A percentile compares a stretch with the other conserved stretches of the same genome.
phyloP scores from a whole-genome alignment of 2,888 invertebrate species.

The Anoncus sp. region DNA sequence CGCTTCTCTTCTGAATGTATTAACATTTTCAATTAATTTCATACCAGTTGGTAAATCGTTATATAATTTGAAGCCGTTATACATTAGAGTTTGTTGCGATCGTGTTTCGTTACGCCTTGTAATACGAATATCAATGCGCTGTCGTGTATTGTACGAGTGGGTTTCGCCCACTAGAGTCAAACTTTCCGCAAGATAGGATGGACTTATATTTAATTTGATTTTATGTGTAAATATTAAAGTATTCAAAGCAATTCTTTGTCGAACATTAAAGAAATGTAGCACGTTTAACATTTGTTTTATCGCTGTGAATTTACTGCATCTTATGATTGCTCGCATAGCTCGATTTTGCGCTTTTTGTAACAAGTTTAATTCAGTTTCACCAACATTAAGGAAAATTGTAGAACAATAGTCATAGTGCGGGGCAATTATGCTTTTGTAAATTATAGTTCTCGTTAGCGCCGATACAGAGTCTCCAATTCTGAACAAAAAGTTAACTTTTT shows the following conservation, averaged over 20 bases:
- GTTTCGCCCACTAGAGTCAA: slow-evolving; percentile 39
- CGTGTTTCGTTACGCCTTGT: slow-evolving; percentile 33
- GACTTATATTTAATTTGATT: slow-evolving; percentile 32
- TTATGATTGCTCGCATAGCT: slow-evolving; percentile 5
- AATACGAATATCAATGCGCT: slow-evolving; percentile 35
- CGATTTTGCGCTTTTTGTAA: slow-evolving; percentile 13
- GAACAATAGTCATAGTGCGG: slow-evolving; percentile 59
- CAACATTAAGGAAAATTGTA: slow-evolving; percentile 46
- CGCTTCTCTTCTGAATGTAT: slow-evolving; percentile 31
- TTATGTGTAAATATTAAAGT: slow-evolving; percentile 42
- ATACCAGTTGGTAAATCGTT: slow-evolving; percentile 48
- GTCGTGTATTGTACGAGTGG: slow-evolving; percentile 37
- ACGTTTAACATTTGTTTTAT: slow-evolving; percentile 3
- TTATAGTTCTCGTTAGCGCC: slow-evolving; percentile 40
- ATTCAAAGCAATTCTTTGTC: slow-evolving; percentile 30
- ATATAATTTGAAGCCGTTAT: slow-evolving; percentile 44
- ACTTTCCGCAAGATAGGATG: slow-evolving; percentile 39
- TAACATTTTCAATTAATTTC: slow-evolving; percentile 38
- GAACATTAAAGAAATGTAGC: slow-evolving; percentile 34
- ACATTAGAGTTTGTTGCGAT: slow-evolving; percentile 36
- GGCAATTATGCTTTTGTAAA: slow-evolving; percentile 53
- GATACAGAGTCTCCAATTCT: slow-evolving; percentile 48
- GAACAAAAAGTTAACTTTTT: slow-evolving; percentile 54
- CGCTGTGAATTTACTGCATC: neutral
- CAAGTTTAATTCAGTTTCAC: slow-evolving; percentile 42